Percentiles rank a stretch among this genome's conserved stretches.
These are phyloP conservation scores for Eristalis tenax DNA, from an alignment of 2,888 invertebrate species.

Conservation along the genomic window DNA sequence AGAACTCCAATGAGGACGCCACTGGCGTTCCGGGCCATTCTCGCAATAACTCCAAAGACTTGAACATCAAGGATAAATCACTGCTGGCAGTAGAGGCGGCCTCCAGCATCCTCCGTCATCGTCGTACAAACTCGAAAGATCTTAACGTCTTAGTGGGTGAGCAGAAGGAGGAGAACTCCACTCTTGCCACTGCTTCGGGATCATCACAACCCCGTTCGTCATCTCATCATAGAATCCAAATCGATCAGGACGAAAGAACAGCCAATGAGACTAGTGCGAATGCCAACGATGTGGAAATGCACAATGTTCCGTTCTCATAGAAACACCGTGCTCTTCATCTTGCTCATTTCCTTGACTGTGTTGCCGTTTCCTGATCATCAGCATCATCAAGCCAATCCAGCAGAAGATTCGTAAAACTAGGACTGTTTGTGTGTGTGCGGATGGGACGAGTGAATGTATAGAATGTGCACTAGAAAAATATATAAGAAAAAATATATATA, in stretches of 20 bases:
- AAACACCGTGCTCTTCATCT: background rate
- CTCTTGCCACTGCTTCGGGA: background rate
- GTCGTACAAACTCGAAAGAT: slow-evolving; percentile 85
- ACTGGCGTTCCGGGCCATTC: slow-evolving; percentile 80
- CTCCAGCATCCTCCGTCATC: slow-evolving; percentile 82
- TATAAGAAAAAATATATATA: slow-evolving; percentile 50
- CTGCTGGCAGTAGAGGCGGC: slow-evolving; percentile 75
- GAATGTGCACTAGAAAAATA: slow-evolving; percentile 55
- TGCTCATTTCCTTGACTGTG: slow-evolving; percentile 8
- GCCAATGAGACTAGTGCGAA: slow-evolving; percentile 67
- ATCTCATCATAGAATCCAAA: slow-evolving; percentile 80
- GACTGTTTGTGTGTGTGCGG: slow-evolving; percentile 50
- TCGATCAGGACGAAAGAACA: slow-evolving; percentile 78
- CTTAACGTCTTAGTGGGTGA: slow-evolving; percentile 76
- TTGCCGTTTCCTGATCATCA: slow-evolving; percentile 35
- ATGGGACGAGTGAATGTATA: slow-evolving; percentile 49
- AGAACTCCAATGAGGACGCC: slow-evolving; percentile 80
- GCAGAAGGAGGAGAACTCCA: slow-evolving; percentile 38
- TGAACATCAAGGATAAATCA: slow-evolving; percentile 75
- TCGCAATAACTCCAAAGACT: slow-evolving; percentile 82
- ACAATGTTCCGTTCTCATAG: slow-evolving; percentile 47
- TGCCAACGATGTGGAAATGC: slow-evolving; percentile 73
- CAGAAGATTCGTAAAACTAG: slow-evolving; percentile 41
- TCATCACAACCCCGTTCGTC: slow-evolving; percentile 75
- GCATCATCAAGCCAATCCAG: slow-evolving; percentile 15